Conservation (phyloP, 2,113 vertebrate genomes). For the Athene noctua region DNA sequence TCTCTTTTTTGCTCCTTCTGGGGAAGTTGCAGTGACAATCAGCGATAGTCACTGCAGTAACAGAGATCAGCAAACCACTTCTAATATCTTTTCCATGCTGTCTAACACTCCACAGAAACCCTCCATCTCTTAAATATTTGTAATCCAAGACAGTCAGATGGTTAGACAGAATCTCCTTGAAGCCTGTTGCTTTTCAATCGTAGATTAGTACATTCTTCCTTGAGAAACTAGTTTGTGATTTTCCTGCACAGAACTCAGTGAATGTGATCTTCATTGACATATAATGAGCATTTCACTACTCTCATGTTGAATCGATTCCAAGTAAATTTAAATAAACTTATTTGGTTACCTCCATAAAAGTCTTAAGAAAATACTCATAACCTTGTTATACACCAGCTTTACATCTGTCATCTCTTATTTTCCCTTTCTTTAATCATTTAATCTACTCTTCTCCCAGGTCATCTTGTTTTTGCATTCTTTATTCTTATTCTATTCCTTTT, state of each 20-base stretch:
- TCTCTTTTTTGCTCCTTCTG: background rate
- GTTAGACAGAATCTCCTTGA: background rate
- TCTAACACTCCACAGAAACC: background rate
- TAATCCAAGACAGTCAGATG: background rate
- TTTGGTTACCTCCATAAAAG: background rate
- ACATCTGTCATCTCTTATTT: background rate
- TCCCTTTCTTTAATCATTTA: background rate
- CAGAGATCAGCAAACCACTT: background rate
- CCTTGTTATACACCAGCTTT: background rate
- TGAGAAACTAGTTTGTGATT: background rate
- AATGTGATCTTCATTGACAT: background rate
- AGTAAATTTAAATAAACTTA: background rate
- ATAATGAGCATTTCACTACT: background rate
- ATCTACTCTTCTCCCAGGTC: background rate
- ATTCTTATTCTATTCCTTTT: background rate
- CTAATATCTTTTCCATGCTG: background rate
- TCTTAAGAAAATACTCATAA: background rate
- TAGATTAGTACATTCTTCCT: background rate
- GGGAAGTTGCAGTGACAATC: background rate
- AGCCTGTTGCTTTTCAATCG: background rate
- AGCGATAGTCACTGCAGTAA: background rate
- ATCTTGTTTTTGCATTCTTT: background rate
- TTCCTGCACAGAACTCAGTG: background rate
- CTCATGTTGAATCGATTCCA: background rate
- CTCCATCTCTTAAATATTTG: background rate